Evolutionary conservation across 2,888 invertebrate species (phyloP).

Genomic region (Caenorhabditis imperialis): DNA sequence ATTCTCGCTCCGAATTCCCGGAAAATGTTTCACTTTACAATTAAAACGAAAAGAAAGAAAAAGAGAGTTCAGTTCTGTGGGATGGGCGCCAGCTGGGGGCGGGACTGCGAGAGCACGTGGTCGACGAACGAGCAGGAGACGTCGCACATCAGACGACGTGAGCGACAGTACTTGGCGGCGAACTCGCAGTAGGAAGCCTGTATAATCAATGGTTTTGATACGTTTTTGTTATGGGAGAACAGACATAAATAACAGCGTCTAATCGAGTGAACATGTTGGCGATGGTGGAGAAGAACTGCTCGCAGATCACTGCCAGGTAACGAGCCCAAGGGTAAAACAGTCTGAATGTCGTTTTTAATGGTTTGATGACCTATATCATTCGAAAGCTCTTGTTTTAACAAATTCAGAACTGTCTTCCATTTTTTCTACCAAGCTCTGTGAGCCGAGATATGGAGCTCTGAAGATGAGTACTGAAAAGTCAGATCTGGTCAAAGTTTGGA

Average conservation of each 20-base stretch:
- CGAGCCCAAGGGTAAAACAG: constrained; percentile 48
- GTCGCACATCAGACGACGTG: constrained; percentile 52
- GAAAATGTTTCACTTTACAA: constrained; percentile 4
- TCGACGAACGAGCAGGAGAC: constrained; percentile 55
- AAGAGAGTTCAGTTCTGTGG: constrained; percentile 20
- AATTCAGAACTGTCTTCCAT: no score
- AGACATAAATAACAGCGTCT: constrained; percentile 47
- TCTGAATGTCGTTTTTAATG: constrained; percentile 15
- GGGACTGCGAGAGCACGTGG: constrained; percentile 49
- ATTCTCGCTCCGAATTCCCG: no score
- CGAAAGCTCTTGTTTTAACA: no score
- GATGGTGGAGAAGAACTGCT: constrained; percentile 34
- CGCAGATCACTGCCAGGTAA: constrained; percentile 25
- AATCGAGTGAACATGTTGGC: constrained; percentile 44
- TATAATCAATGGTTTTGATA: constrained; percentile 2
- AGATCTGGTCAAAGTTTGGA: no score
- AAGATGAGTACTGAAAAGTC: no score
- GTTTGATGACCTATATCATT: no score
- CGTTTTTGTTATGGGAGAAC: no score
- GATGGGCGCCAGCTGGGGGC: constrained; percentile 31
- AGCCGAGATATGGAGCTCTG: no score
- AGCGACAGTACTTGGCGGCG: constrained; percentile 44
- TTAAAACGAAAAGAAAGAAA: constrained; percentile 3
- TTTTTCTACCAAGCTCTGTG: no score
- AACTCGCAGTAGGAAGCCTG: constrained; percentile 55